Conservation (phyloP, 2,797 vertebrate genomes). For the Epinephelus coioides region DNA sequence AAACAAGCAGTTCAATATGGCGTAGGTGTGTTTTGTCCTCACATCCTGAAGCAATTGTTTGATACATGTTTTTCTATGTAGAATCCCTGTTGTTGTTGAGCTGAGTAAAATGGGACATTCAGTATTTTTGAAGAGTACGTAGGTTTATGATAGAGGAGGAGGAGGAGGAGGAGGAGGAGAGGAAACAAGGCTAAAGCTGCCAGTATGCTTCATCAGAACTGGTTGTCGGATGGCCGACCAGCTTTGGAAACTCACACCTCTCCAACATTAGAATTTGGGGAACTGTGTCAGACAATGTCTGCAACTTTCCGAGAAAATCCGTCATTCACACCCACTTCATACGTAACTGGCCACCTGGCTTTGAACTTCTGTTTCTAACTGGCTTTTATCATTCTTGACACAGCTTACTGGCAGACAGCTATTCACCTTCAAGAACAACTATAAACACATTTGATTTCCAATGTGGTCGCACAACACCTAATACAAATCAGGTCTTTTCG, state of each 20-base stretch:
- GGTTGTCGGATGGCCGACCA: background rate
- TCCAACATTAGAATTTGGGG: background rate
- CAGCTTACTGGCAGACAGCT: background rate
- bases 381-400: background rate
- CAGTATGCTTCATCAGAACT: background rate
- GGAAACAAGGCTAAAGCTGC: background rate
- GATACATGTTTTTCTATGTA: background rate
- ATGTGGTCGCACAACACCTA: background rate
- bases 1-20: slow-evolving; percentile 47
- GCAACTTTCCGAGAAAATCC: background rate
- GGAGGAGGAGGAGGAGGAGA: background rate
- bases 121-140: background rate
- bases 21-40: slow-evolving; percentile 39
- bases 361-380: background rate
- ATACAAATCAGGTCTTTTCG: background rate
- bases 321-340: background rate
- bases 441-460: background rate
- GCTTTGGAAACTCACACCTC: background rate
- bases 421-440: background rate
- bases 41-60: slow-evolving; percentile 36
- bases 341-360: background rate
- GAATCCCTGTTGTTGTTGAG: background rate
- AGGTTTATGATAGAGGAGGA: background rate
- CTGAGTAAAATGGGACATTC: background rate
- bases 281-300: background rate